Evolutionary conservation across 1,140 invertebrate genomes (phyloP), one percentile per base, ranked within the genome.

Genomic region (Hycleus cichorii): DNA sequence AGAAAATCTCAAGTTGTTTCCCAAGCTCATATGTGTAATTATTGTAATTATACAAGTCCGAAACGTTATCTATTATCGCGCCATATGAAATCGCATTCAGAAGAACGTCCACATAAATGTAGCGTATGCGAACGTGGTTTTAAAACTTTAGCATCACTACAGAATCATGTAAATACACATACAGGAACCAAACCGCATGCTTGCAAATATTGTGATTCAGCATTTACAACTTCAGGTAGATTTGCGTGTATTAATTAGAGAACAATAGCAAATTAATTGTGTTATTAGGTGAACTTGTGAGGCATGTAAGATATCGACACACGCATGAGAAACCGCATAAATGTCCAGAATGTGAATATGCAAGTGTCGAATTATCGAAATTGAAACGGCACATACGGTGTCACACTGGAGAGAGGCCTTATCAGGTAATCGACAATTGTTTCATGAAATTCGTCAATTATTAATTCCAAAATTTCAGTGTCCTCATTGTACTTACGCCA

Each of bases 81-180:
- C 0, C 95, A 98, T 70, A 93, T 97, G 89, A 96, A 95, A 72
- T 90, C 89, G 2, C 95, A 98, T 75, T 95, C 91, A 0, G 91
- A 95, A 69, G 94, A 97, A 68, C 77, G 93, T 24, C 93, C 95
- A 0, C 93, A 95, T 72, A 96, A 95, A 71, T 98, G 93, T 74
- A 87, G 85, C 46, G 90, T 97, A 18, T 98, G 95, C 75, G 92
- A 95, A 65, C 80, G 93, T 47, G 93, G 93, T 4, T 98, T 98
- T 70, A 98, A 97, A 76, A 95, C 95, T 0, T 72, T 91, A 12
- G 91, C 93, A 1, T 95, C 93, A 0, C 76, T 98, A 25, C 89
- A 95, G 65, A 98, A 97, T 74, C 95, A 98, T 74, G 86, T 95
- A 2, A 97, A 97, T 73, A 97, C 93, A 57, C 95, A 98, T 73